Conservation (phyloP, 2,113 vertebrate genomes). For the Tetrao urogallus region DNA sequence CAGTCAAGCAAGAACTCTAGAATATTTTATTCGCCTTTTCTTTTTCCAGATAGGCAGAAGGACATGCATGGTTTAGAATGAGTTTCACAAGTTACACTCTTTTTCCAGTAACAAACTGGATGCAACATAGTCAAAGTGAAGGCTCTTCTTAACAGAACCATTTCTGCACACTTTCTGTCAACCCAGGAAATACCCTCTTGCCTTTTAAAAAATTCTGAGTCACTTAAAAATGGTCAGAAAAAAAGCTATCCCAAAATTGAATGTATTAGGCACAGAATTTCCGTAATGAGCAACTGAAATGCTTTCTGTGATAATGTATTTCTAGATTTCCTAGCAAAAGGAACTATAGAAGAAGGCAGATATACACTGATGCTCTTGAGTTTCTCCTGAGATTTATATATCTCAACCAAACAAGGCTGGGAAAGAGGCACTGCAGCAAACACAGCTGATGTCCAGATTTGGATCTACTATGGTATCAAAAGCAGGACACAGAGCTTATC, state of each 20-base stretch:
- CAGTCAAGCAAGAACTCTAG: neutral
- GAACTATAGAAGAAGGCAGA: conserved; percentile 51
- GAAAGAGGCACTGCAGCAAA: conserved; percentile 17
- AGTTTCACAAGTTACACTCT: neutral
- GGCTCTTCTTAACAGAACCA: neutral
- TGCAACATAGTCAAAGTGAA: neutral
- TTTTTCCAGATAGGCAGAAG: neutral
- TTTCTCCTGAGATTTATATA: conserved; percentile 45
- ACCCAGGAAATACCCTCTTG: neutral
- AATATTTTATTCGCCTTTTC: neutral
- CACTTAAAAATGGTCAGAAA: neutral
- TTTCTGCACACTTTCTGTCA: neutral
- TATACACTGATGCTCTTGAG: neutral
- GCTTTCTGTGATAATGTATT: conserved; percentile 4
- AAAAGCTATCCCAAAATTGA: neutral
- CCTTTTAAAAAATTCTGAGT: conserved; percentile 6
- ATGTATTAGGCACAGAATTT: conserved; percentile 40
- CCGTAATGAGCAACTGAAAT: conserved; percentile 44
- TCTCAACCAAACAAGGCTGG: conserved; percentile 53
- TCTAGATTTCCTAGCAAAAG: conserved; percentile 30
- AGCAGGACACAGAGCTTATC: conserved; percentile 36
- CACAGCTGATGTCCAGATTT: neutral
- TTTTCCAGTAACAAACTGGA: neutral
- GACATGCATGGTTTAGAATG: neutral
- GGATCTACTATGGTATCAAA: neutral